Conservation (phyloP, 1,140 invertebrate genomes). For the Listronotus oregonensis region DNA sequence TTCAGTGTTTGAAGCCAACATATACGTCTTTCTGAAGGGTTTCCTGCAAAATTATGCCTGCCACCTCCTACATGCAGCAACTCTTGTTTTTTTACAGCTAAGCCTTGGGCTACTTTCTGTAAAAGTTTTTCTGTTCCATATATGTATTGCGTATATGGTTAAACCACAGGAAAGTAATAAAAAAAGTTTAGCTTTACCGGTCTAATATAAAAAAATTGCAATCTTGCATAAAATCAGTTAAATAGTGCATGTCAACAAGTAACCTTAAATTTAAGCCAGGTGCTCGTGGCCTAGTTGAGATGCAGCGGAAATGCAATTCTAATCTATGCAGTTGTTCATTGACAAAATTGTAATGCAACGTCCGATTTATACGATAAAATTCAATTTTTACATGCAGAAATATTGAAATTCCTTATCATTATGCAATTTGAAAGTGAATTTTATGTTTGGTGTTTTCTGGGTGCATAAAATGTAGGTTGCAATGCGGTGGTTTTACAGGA, state of each 20-base stretch:
- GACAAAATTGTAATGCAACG: slow-evolving; percentile 22
- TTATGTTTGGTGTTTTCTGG: slow-evolving; percentile 11
- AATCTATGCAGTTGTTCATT: slow-evolving; percentile 24
- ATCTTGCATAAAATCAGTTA: too few species aligned
- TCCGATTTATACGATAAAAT: slow-evolving; percentile 18
- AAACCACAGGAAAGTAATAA: too few species aligned
- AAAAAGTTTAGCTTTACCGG: too few species aligned
- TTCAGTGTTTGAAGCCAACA: too few species aligned
- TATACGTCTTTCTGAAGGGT: too few species aligned
- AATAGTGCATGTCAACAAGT: neutral
- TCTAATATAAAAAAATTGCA: too few species aligned
- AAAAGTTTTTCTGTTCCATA: too few species aligned
- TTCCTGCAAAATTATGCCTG: too few species aligned
- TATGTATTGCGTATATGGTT: too few species aligned
- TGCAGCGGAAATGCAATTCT: slow-evolving; percentile 30
- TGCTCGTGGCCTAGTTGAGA: neutral
- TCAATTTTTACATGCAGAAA: slow-evolving; percentile 13
- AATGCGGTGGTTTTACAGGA: neutral
- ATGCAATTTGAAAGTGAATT: slow-evolving; percentile 16
- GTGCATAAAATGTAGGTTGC: slow-evolving; percentile 13
- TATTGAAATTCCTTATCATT: slow-evolving; percentile 6
- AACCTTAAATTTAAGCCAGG: slow-evolving; percentile 24
- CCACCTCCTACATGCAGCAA: too few species aligned
- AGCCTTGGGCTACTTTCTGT: too few species aligned
- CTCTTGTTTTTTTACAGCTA: too few species aligned